Conservation (phyloP, 2,113 vertebrate species). For the Prolemur simus region DNA sequence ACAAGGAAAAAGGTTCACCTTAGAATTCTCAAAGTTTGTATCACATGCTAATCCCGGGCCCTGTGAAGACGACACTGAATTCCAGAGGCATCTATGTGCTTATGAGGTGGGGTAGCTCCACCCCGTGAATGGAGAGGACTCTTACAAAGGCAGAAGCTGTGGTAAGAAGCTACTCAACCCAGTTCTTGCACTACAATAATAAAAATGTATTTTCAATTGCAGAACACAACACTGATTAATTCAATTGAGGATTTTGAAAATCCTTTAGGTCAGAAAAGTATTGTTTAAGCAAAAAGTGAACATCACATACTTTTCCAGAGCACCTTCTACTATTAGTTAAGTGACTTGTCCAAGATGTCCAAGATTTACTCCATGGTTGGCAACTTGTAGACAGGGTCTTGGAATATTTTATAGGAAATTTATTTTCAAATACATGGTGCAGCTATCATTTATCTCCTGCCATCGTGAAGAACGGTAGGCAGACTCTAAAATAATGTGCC, state of each 20-base stretch:
- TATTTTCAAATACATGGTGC: neutral
- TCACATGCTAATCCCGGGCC: neutral
- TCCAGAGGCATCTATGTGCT: fast-evolving
- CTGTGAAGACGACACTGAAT: neutral
- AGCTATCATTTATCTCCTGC: neutral
- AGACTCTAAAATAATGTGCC: neutral
- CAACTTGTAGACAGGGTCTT: neutral
- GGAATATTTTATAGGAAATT: neutral
- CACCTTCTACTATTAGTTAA: neutral
- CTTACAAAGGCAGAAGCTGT: neutral
- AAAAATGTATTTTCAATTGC: neutral
- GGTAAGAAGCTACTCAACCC: neutral
- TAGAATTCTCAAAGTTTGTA: neutral
- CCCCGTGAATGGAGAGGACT: neutral
- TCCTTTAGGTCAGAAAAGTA: neutral
- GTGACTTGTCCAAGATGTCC: neutral
- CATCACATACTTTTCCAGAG: neutral
- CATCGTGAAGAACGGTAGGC: neutral
- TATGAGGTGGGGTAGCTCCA: neutral
- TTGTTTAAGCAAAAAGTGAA: neutral
- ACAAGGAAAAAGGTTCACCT: neutral
- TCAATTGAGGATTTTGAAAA: neutral
- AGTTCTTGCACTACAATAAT: neutral
- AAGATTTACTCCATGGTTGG: neutral
- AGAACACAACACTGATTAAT: neutral